Evolutionary conservation across 2,113 vertebrate genomes (phyloP).

Genomic region (Tonatia bakeri): DNA sequence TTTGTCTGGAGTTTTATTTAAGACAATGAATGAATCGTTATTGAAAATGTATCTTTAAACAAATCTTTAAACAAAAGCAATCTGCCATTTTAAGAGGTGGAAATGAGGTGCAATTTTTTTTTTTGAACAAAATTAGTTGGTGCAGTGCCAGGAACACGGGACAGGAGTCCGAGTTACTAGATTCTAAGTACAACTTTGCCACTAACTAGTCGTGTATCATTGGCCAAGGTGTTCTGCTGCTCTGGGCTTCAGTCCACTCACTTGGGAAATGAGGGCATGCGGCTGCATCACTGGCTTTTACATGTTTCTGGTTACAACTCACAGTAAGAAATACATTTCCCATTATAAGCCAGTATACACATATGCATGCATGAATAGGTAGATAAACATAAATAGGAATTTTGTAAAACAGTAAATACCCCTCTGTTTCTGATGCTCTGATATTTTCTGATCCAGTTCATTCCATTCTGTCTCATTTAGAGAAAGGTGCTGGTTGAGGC

Average conservation of each 20-base stretch:
- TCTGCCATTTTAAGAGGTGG: neutral
- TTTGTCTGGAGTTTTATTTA: conserved; percentile 47
- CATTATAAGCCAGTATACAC: neutral
- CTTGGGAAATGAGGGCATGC: neutral
- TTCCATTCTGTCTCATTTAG: conserved; percentile 11
- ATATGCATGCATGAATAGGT: neutral
- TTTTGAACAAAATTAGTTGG: neutral
- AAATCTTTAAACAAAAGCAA: neutral
- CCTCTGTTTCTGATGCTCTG: neutral
- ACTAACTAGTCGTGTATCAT: neutral
- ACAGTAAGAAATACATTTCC: neutral
- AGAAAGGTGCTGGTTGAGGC: neutral
- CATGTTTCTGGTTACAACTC: neutral
- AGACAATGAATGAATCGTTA: neutral
- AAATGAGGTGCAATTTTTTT: neutral
- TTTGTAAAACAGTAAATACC: neutral
- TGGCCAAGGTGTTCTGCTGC: neutral
- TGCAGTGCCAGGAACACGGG: neutral
- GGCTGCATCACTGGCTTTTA: neutral
- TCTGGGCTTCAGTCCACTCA: neutral
- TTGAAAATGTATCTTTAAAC: conserved; percentile 2
- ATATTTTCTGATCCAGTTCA: neutral
- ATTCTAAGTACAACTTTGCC: neutral
- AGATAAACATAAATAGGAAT: neutral
- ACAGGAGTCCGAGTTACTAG: neutral